phyloP scores from a whole-genome alignment of 1,140 invertebrate genomes.

The Drosophila bifasciata region DNA sequence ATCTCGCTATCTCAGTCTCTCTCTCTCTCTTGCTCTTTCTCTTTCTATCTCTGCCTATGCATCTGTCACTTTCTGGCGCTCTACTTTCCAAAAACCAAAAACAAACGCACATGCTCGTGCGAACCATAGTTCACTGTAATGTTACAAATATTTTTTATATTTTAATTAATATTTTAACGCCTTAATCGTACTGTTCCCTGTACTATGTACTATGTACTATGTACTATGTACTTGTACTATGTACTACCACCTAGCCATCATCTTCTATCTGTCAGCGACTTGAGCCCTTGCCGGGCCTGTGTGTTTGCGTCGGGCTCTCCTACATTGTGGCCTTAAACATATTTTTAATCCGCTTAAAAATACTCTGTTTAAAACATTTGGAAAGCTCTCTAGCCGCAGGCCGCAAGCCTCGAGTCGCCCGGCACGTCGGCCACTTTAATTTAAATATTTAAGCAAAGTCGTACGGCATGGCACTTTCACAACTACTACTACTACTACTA shows the following conservation, averaged over 20 bases:
- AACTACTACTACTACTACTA: no score
- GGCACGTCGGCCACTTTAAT: constrained; percentile 69
- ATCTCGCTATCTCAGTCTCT: constrained; percentile 45
- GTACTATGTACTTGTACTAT: constrained; percentile 15
- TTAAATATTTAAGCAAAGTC: constrained; percentile 77
- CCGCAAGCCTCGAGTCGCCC: constrained; percentile 58
- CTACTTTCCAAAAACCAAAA: constrained; percentile 58
- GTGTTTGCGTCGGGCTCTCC: constrained; percentile 21
- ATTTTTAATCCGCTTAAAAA: constrained; percentile 79
- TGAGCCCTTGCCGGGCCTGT: constrained; percentile 47
- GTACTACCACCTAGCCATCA: no score
- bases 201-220: no score
- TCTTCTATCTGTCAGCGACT: constrained; percentile 47
- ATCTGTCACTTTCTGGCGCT: constrained; percentile 75
- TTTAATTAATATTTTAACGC: constrained; percentile 39
- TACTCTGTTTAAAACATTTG: constrained; percentile 65
- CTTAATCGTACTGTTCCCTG: constrained; percentile 33
- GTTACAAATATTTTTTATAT: constrained; percentile 55
- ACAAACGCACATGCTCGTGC: constrained; percentile 33
- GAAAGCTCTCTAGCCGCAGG: constrained; percentile 45
- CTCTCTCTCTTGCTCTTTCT: constrained; percentile 41
- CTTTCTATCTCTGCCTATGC: constrained; percentile 45
- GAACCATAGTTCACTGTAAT: constrained; percentile 70
- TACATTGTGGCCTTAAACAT: constrained; percentile 58
- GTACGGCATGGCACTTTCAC: constrained; percentile 73